Base-by-base conservation (phyloP, 2,888 invertebrate genomes). In the Teinopalpus imperialis region DNA sequence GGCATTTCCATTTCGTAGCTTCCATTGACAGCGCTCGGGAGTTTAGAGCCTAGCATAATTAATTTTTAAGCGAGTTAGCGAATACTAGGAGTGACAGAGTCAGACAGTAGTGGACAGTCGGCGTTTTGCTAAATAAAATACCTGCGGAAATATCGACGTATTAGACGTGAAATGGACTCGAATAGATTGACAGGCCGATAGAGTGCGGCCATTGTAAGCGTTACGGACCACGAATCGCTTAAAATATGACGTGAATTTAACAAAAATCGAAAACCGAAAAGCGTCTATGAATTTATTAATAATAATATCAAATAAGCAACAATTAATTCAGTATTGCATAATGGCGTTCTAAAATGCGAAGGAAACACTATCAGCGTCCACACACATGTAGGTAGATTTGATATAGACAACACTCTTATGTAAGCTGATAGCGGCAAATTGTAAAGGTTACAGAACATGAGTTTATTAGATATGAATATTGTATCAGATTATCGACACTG, bases 381-480 rank as follows among this genome's bases (percentile, higher is more conserved):
- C 49, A 40, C 43, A 43, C 56, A 51, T 51, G 69, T 72, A 71
- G 72, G 75, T 77, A 76, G 59, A 62, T 68, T 68, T 63, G 70
- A 69, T 73, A 68, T 61, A 71, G 70, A 69, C 64, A 68, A 72
- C 73, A 66, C 62, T 69, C 70, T 69, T 72, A 67, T 76, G 74
- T 75, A 69, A 69, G 64, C 66, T 66, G 87, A 88, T 87, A 88
- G 87, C 87, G 87, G 87, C 69, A 61, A 69, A 68, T 66, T 69
- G 70, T 68, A 80, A 87, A 85, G 79, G 76, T 66, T 63, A 68
- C 67, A 77, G 73, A 85, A 86, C 87, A 87, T 67, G 81, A 69
- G 77, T 85, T 81, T 79, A 77, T 78, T 72, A 72, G 85, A 86
- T 86, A 83, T 75, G 74, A 76, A 77, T 76, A 74, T 81, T 78